Conservation (phyloP, 2,113 vertebrate genomes). For the Orycteropus afer region DNA sequence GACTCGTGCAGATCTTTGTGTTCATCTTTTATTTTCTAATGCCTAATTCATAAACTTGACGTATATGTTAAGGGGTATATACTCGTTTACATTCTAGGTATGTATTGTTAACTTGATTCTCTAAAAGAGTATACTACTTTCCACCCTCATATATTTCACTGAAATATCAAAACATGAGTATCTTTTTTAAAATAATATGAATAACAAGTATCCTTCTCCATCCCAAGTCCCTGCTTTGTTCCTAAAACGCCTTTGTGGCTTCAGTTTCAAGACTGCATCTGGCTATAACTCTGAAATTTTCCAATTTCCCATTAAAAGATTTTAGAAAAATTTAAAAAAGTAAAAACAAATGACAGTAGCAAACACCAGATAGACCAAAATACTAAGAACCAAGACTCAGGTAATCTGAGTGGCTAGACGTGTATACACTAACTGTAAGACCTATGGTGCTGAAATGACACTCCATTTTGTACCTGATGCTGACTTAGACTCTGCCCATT, state of each 20-base stretch:
- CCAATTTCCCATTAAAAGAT: background rate
- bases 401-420: background rate
- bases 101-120: slow-evolving; percentile 19
- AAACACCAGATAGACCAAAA: background rate
- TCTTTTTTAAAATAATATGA: slow-evolving; percentile 9
- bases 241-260: background rate
- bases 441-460: background rate
- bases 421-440: background rate
- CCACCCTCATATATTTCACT: background rate
- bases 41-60: background rate
- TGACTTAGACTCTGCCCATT: background rate
- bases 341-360: background rate
- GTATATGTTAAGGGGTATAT: background rate
- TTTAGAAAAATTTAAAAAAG: background rate
- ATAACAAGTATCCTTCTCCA: background rate
- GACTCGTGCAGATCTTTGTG: background rate
- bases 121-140: background rate
- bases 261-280: slow-evolving; percentile 24
- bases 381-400: background rate
- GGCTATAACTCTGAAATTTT: background rate
- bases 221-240: background rate
- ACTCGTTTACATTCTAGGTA: background rate
- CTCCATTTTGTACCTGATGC: background rate
- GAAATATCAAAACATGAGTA: background rate
- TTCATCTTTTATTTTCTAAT: background rate